Conservation (phyloP, 2,797 vertebrate species). For the Gouania willdenowi region DNA sequence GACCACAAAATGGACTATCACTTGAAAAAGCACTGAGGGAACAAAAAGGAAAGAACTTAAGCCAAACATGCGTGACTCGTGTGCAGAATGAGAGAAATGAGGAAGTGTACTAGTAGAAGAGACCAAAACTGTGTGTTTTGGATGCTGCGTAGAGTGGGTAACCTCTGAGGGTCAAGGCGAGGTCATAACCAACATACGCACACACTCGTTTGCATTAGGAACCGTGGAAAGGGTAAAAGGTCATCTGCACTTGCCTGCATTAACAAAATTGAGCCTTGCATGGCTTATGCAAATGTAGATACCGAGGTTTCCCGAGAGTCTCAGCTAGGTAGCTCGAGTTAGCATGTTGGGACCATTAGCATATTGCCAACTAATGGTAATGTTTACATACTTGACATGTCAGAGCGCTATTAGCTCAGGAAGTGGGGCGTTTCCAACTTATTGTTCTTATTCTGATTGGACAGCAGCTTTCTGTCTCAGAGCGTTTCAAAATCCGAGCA, state of each 20-base stretch:
- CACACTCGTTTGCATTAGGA: slow-evolving; percentile 60
- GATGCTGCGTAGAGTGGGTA: slow-evolving; percentile 49
- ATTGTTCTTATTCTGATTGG: slow-evolving; percentile 31
- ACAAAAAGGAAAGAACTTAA: slow-evolving; percentile 13
- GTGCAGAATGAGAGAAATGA: slow-evolving; percentile 23
- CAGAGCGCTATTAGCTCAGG: slow-evolving; percentile 54
- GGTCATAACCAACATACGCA: slow-evolving; percentile 56
- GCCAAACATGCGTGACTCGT: slow-evolving; percentile 9
- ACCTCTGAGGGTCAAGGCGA: slow-evolving; percentile 58
- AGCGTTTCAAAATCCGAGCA: slow-evolving; percentile 21
- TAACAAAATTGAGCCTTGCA: slow-evolving; percentile 74
- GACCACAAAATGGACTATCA: slow-evolving; percentile 53
- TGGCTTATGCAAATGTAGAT: slow-evolving; percentile 71
- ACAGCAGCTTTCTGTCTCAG: slow-evolving; percentile 25
- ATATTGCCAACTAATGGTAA: slow-evolving; percentile 72
- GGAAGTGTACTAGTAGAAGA: slow-evolving; percentile 20
- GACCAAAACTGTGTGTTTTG: slow-evolving; percentile 51
- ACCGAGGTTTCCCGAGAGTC: slow-evolving; percentile 52
- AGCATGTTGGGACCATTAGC: slow-evolving; percentile 67
- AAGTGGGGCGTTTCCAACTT: slow-evolving; percentile 9
- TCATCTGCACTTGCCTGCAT: slow-evolving; percentile 65
- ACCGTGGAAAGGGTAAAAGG: slow-evolving; percentile 61
- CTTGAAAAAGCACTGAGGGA: slow-evolving; percentile 44
- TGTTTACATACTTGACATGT: slow-evolving; percentile 71
- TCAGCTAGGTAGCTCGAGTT: slow-evolving; percentile 62